Evolutionary conservation across 2,888 invertebrate species (phyloP), one percentile per base, ranked within the genome.

Genomic region (Agrochola lychnidis): DNA sequence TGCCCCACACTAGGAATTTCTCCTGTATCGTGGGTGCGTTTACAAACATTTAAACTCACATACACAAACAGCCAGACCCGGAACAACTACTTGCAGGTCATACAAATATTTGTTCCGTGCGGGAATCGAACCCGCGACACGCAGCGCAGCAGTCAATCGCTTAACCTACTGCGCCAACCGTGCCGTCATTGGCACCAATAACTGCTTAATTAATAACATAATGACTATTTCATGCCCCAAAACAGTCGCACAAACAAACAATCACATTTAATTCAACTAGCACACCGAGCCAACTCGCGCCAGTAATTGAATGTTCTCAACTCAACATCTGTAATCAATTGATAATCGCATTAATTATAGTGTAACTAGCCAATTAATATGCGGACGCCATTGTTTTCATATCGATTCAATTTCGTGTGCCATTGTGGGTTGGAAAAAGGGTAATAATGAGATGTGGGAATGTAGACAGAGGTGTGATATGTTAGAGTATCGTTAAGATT

Each of bases 301-400:
- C 76, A 63, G 59, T 87, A 89, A 90, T 88, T 88, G 82, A 89
- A 88, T 89, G 73, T 74, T 78, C 79, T 73, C 64, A 73, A 77
- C 81, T 73, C 64, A 73, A 77, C 81, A 83, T 87, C 85, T 83
- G 89, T 88, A 88, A 91, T 89, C 86, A 87, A 87, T 85, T 82
- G 88, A 89, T 86, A 91, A 89, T 88, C 82, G 80, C 70, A 81
- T 89, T 87, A 89, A 90, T 90, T 87, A 90, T 72, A 71, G 40
- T n/a, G 53, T 88, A 82, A 84, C 75, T 72, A 81, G 62, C 59
- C 76, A 84, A 88, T 87, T 88, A 84, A 82, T 84, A 87, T 87
- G 86, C 84, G 75, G 74, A 56, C 25, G 69, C 76, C 66, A 84
- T 81, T 82, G 84, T 76, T 79, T 73, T 67, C 25, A 25, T 36